Percentiles rank a stretch among this genome's conserved stretches.
These are phyloP conservation scores for Porites lobata DNA, from an alignment of 92 coral and sea anemone species.

Conservation along the genomic window DNA sequence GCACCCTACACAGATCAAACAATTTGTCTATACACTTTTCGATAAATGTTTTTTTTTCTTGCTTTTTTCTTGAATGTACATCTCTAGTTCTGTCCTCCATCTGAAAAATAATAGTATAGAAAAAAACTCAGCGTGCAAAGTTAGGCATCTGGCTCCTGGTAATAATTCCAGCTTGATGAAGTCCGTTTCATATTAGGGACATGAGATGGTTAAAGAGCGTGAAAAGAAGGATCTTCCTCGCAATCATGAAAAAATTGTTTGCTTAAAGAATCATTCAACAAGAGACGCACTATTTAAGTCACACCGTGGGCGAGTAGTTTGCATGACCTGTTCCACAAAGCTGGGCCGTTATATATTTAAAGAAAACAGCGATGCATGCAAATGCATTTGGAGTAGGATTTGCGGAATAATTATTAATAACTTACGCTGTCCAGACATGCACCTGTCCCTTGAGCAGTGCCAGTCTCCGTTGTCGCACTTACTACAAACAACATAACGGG, in stretches of 20 bases:
- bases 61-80: neutral
- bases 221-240: too few species aligned
- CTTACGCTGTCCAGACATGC: conserved; percentile 38
- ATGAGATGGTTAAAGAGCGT: too few species aligned
- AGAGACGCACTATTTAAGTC: too few species aligned
- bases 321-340: too few species aligned
- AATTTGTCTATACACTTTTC: neutral
- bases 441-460: conserved; percentile 73
- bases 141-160: neutral
- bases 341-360: too few species aligned
- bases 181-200: too few species aligned
- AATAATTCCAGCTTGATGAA: too few species aligned
- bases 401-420: neutral
- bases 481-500: conserved; percentile 39
- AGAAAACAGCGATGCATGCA: too few species aligned
- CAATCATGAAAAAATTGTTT: too few species aligned
- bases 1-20: neutral
- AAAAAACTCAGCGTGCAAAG: neutral
- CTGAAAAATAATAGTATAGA: neutral
- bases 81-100: conserved; percentile 1
- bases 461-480: conserved; percentile 73
- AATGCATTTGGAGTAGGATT: neutral
- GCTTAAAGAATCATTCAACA: too few species aligned
- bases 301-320: too few species aligned
- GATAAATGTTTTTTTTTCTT: neutral